Evolutionary conservation across 1,140 invertebrate species (phyloP), one percentile per base, ranked within the genome.

Genomic region (Bombus affinis): DNA sequence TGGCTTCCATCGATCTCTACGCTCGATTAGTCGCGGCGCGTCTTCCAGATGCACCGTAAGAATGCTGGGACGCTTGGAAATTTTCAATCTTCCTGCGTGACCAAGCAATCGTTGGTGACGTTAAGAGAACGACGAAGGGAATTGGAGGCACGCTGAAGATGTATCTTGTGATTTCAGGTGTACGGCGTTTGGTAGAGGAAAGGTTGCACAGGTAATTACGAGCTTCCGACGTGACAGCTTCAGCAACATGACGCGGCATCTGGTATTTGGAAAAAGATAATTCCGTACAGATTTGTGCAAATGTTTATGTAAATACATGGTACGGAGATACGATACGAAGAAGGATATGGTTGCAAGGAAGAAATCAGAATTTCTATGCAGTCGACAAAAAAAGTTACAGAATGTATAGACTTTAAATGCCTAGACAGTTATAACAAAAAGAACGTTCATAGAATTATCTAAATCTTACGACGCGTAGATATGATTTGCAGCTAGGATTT

Each of bases 1-100:
- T 53, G 47, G 47, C 47, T 89, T 85, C 81, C 57, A 57, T 37
- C 68, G 76, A 83, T 81, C 62, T 87, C 62, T 35, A 83, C 68
- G 71, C 66, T 76, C 77, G 81, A 88, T 91, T 90, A 89, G 74
- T 77, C 72, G 12, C 39, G 62, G n/a, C 28, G 68, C 65, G 53
- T 85, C 85, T 65, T 82, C 74, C 70, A 73, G 57, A 65, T 28
- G 9, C 53, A 32, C 32, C 44, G 35, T 68, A 68, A 68, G 66
- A 3, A 37, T 44, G 62, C 44, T 1, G 28, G 32, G 32, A 13
- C 28, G 18, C 18, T 70, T 25, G 44, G 47, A 13, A 25, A 70
- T 70, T 53, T 71, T 39, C 42, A 35, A 66, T 53, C 25, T 57
- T 39, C 42, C n/a, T 28, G 47, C 47, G 47, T 53, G 44, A 66